These are phyloP conservation scores for Apistogramma diplotaenia DNA, from an alignment of 2,113 vertebrate species.

Conservation along the genomic window DNA sequence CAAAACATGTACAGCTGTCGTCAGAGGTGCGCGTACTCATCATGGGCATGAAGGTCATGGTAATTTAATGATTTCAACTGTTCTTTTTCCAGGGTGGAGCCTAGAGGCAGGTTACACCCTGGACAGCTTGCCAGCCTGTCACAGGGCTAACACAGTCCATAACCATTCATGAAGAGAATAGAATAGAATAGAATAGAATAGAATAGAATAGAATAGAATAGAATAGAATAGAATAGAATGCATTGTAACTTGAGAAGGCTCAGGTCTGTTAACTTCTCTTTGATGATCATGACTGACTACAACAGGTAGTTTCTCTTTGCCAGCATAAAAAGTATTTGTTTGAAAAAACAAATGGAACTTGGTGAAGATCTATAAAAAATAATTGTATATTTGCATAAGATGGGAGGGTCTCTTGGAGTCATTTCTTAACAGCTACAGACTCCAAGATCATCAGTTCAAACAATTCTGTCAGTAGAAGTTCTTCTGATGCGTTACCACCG, in stretches of 20 bases:
- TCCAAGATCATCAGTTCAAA: not conserved
- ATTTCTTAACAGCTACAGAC: not conserved
- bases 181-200: too few species aligned
- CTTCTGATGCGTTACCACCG: not conserved
- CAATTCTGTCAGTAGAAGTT: not conserved
- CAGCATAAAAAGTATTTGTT: not conserved
- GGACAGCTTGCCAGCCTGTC: too few species aligned
- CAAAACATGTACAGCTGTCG: not conserved
- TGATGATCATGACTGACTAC: not conserved
- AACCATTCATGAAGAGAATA: too few species aligned
- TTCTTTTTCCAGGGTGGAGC: too few species aligned
- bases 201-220: too few species aligned
- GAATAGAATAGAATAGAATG: too few species aligned
- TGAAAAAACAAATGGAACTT: not conserved
- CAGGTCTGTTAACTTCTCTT: too few species aligned
- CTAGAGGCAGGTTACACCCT: too few species aligned
- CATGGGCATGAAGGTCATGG: not conserved
- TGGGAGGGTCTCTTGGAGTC: not conserved
- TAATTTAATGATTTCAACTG: not conserved
- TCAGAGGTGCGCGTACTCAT: not conserved
- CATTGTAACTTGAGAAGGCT: too few species aligned
- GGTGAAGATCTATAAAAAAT: not conserved
- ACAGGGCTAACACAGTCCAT: too few species aligned
- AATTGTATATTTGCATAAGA: not conserved
- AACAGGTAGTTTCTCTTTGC: not conserved